A percentile compares a stretch with the other conserved stretches of the same genome.
These are phyloP conservation scores for Petrophora chlorosata DNA, from an alignment of 2,888 invertebrate genomes.

Conservation along the genomic window DNA sequence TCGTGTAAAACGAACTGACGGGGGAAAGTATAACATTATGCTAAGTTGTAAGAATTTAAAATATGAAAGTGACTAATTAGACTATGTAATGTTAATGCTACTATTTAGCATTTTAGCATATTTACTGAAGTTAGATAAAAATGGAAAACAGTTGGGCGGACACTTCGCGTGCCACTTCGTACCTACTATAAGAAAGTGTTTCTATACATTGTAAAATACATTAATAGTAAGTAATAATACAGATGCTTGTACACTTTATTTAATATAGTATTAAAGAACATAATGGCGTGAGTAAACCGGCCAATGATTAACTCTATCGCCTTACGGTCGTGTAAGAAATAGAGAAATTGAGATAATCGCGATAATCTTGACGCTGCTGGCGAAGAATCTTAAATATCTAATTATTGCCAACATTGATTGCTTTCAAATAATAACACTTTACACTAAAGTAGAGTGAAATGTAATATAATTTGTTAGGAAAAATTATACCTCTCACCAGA, in stretches of 20 bases:
- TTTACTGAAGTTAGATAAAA: constrained; percentile 3
- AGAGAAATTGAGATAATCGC: constrained; percentile 41
- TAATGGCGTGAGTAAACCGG: constrained; percentile 9
- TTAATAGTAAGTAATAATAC: constrained; percentile 1
- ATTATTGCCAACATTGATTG: constrained; percentile 23
- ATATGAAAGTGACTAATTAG: constrained; percentile 59
- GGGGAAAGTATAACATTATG: constrained; percentile 26
- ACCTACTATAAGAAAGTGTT: constrained; percentile 9
- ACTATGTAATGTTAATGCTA: constrained; percentile 50
- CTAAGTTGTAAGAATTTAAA: constrained; percentile 37
- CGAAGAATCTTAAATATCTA: constrained; percentile 21
- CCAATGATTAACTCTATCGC: constrained; percentile 21
- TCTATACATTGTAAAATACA: constrained; percentile 1
- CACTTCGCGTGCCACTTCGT: constrained; percentile 5
- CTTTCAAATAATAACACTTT: constrained; percentile 26
- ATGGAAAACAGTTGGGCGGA: constrained; percentile 5
- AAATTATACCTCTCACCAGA: constrained; percentile 24
- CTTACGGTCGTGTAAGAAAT: constrained; percentile 21
- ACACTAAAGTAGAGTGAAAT: constrained; percentile 17
- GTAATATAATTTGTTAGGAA: constrained; percentile 20
- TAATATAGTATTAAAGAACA: constrained; percentile 7
- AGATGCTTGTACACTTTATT: constrained; percentile 3
- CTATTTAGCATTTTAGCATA: constrained; percentile 31
- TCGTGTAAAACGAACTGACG: constrained; percentile 16
- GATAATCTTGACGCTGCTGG: constrained; percentile 28